phyloP scores from a whole-genome alignment of 2,113 vertebrate genomes.

The Nerophis lumbriciformis region DNA sequence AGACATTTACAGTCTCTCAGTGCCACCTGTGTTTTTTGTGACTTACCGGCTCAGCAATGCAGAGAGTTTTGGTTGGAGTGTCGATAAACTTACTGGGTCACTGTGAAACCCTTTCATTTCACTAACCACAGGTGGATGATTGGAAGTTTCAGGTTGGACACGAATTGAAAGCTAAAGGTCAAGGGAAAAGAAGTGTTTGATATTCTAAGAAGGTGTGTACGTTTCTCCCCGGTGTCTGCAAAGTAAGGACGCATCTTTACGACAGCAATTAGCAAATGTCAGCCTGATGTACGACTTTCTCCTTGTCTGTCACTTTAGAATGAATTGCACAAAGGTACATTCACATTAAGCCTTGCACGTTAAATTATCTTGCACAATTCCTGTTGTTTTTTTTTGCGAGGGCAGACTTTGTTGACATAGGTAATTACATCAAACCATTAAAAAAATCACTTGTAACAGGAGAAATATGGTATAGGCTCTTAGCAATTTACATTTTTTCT shows the following conservation, averaged over 20 bases:
- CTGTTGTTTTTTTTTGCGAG: no score
- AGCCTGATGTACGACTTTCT: slow-evolving; percentile 18
- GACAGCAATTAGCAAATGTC: slow-evolving; percentile 40
- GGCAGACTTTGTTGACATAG: no score
- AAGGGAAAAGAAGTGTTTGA: slow-evolving; percentile 51
- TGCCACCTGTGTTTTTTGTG: slow-evolving; percentile 21
- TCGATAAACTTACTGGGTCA: slow-evolving; percentile 28
- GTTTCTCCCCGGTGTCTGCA: slow-evolving; percentile 23
- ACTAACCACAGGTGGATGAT: slow-evolving; percentile 18
- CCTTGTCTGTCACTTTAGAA: slow-evolving; percentile 3
- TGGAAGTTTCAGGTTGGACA: slow-evolving; percentile 25
- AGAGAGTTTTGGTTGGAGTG: slow-evolving; percentile 5
- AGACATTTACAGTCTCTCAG: slow-evolving; percentile 22
- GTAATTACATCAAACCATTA: no score
- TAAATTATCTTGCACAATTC: no score
- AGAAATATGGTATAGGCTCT: no score
- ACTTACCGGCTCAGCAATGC: slow-evolving; percentile 9
- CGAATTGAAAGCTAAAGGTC: slow-evolving; percentile 47
- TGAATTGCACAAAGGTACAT: no score
- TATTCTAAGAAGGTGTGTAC: slow-evolving; percentile 28
- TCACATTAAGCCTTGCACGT: no score
- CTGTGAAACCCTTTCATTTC: slow-evolving; percentile 21
- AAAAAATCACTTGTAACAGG: no score
- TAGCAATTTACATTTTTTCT: no score
- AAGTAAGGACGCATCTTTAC: slow-evolving; percentile 13